Conservation (phyloP, 1,140 invertebrate species). For the Elymnias hypermnestra region DNA sequence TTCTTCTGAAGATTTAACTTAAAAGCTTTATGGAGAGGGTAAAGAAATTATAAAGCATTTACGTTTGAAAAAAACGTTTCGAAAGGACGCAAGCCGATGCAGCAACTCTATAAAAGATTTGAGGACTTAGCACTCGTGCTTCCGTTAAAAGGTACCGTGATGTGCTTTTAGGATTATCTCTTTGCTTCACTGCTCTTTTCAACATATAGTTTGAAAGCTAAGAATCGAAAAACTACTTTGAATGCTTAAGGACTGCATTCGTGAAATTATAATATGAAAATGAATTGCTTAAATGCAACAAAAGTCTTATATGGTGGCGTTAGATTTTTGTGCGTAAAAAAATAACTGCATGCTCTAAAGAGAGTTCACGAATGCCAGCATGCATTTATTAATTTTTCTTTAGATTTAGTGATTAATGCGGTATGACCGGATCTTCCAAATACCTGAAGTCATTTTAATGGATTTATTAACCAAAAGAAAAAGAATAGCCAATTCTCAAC, state of each 20-base stretch:
- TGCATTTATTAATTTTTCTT: no score
- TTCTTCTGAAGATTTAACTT: no score
- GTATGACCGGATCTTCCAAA: no score
- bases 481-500: no score
- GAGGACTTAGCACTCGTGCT: conserved; percentile 1
- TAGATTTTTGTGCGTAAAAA: no score
- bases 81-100: background rate
- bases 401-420: no score
- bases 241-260: background rate
- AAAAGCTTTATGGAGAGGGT: background rate
- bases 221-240: background rate
- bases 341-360: no score
- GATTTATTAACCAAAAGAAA: no score
- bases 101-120: background rate
- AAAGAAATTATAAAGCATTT: background rate
- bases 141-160: background rate
- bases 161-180: background rate
- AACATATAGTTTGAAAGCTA: background rate
- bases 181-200: background rate
- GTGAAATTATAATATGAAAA: background rate
- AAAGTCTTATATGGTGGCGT: no score
- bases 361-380: no score
- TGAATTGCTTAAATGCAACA: background rate
- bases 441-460: no score
- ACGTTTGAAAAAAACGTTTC: background rate